Evolutionary conservation across 2,113 vertebrate genomes (phyloP).

Genomic region (Melanerpes aurifrons): DNA sequence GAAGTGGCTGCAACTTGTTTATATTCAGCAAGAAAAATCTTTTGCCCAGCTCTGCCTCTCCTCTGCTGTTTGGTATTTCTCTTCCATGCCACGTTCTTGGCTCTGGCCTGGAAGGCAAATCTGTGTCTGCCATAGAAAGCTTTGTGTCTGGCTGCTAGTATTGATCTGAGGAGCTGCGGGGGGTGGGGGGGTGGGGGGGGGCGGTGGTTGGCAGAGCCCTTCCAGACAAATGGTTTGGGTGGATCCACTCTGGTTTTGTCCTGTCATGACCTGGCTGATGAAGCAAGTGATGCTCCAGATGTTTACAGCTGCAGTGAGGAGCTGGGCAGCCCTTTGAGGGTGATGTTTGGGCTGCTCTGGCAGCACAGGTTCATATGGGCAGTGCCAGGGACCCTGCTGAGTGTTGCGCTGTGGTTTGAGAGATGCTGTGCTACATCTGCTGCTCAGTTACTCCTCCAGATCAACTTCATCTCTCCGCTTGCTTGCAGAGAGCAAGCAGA

Average conservation of each 20-base stretch:
- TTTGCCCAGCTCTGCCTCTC: neutral
- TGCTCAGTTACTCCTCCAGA: neutral
- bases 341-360: neutral
- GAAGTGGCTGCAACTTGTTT: neutral
- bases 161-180: neutral
- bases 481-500: neutral
- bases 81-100: rapidly evolving
- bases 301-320: neutral
- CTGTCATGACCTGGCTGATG: neutral
- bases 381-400: neutral
- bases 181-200: neutral
- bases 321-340: neutral
- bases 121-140: neutral
- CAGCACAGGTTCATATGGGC: neutral
- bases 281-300: neutral
- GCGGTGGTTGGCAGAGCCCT: neutral
- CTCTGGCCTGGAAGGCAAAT: neutral
- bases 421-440: neutral
- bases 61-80: neutral
- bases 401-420: neutral
- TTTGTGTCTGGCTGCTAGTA: neutral
- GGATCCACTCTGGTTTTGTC: neutral
- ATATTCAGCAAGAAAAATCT: neutral
- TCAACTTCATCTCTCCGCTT: neutral
- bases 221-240: neutral